Base-by-base conservation (phyloP, 2,113 vertebrate species). In the Chaetops frenatus region DNA sequence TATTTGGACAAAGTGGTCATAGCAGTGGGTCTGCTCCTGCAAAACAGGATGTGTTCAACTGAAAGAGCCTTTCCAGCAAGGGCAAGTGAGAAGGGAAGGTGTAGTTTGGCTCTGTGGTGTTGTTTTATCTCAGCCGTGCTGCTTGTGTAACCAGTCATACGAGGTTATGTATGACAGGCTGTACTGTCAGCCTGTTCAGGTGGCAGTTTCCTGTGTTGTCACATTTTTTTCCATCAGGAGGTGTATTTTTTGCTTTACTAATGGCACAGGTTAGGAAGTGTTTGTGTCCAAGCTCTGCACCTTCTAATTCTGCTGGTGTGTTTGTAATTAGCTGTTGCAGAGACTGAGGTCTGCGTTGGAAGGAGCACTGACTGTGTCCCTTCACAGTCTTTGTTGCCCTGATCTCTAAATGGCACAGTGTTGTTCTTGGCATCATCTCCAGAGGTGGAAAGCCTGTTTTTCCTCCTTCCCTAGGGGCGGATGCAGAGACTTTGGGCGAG, bases 361-460 rank as follows among this genome's bases (percentile, higher is more conserved):
- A 70, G 47, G 50, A 78, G 44, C 44, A 24, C 36, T 2, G 11
- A 4, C 7, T 0, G 45, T 19, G 24, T 86, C 23, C 53, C 42
- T 87, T 86, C 23, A 18, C 1, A 4, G 53, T 16, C 58, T 80
- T 72, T 87, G 50, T 70, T 81, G 81, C 50, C 29, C 38, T 81
- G 51, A 45, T 91, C 73, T 61, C 57, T 50, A 16, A 18, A 31
- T 76, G 90, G 27, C 81, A 82, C 65, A 0, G 0, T 81, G 86
- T 65, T 97, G 77, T 85, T 94, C 64, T 87, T 95, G 78, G 81
- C 66, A 8, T 73, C 13, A 5, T 71, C 57, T 10, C 7, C 31
- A 20, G 94, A 90, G 92, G 94, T 95, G 82, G 64, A 70, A 82
- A 92, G 88, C 92, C 83, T 90, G 80, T 88, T 93, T 90, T 86